Base-by-base conservation (phyloP, 2,113 vertebrate genomes). In the Oreochromis aureus region DNA sequence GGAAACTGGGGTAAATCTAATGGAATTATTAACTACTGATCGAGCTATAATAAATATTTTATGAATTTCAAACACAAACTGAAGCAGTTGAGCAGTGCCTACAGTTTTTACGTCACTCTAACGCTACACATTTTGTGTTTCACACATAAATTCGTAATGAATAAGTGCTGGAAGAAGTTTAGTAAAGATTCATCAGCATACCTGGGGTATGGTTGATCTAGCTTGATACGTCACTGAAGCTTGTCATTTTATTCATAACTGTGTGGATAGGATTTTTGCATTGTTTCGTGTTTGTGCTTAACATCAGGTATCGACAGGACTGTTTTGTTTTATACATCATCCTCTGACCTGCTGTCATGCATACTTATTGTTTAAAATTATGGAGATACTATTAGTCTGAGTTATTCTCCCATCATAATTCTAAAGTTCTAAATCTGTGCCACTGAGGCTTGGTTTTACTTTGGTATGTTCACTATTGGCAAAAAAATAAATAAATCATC, bases 141-240 rank as follows among this genome's bases (percentile, higher is more conserved):
- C 3, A 56, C 27, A 51, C n/a, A 83, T 86, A 0, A 56, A 81
- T 36, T n/a, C 73, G 63, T 89, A 4, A 66, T 5, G 36, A 16
- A 5, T 73, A 30, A 81, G 80, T 15, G 15, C 58, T 79, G 16
- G 22, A 10, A 22, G 22, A 34, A 32, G 53, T 63, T 34, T 27
- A n/a, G 6, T 80, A 22, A 41, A 58, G 22, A 56, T 39, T 89
- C 82, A 83, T 93, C 89, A 91, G 89, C 92, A 92, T 94, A 94
- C 92, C 93, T 93, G 92, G 93, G 89, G 94, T 95, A 94, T 93
- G 93, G 84, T 91, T 89, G 87, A 90, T 88, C 92, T n/a, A 83
- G 46, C 16, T 90, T 89, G 13, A 83, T 30, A 46, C n/a, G 51
- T 89, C 71, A 76, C 6, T n/a, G 10, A 55, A 71, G 39, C 59